These are phyloP conservation scores for Cherax quadricarinatus DNA, from an alignment of 1,140 invertebrate genomes.

Conservation along the genomic window DNA sequence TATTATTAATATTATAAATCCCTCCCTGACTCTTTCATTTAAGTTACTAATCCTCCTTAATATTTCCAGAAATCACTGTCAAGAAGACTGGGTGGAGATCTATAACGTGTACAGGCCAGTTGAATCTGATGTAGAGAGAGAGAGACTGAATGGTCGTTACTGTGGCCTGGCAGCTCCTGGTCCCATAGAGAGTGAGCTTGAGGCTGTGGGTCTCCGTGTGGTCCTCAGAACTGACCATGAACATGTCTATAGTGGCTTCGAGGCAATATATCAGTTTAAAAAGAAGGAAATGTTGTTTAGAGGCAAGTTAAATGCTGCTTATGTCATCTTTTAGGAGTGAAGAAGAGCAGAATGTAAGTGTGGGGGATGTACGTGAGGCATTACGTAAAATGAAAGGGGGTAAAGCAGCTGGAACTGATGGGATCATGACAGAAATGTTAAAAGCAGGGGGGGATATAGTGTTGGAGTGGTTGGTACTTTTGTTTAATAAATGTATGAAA, in stretches of 20 bases:
- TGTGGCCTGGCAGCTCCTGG: slow-evolving; percentile 89
- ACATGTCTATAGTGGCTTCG: slow-evolving; percentile 92
- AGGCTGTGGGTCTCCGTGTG: slow-evolving; percentile 88
- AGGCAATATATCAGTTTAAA: slow-evolving; percentile 92
- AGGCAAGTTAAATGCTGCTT: slow-evolving; percentile 77
- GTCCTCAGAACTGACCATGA: slow-evolving; percentile 89
- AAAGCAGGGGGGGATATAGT: too few species aligned
- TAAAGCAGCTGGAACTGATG: too few species aligned
- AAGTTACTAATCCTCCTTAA: background rate
- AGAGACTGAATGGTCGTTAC: slow-evolving; percentile 90
- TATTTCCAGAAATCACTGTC: slow-evolving; percentile 80
- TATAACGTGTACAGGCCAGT: slow-evolving; percentile 86
- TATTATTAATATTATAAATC: too few species aligned
- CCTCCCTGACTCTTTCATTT: too few species aligned
- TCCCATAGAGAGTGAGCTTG: slow-evolving; percentile 91
- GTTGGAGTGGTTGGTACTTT: too few species aligned
- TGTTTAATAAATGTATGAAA: too few species aligned
- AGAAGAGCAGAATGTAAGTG: too few species aligned
- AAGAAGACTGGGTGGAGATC: slow-evolving; percentile 95
- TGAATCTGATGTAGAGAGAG: slow-evolving; percentile 81
- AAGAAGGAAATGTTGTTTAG: slow-evolving; percentile 90
- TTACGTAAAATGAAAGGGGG: too few species aligned
- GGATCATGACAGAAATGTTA: too few species aligned
- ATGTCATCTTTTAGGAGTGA: too few species aligned
- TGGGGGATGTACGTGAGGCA: too few species aligned